Evolutionary conservation across 1,140 invertebrate species (phyloP).

Genomic region (Augochlora pura): DNA sequence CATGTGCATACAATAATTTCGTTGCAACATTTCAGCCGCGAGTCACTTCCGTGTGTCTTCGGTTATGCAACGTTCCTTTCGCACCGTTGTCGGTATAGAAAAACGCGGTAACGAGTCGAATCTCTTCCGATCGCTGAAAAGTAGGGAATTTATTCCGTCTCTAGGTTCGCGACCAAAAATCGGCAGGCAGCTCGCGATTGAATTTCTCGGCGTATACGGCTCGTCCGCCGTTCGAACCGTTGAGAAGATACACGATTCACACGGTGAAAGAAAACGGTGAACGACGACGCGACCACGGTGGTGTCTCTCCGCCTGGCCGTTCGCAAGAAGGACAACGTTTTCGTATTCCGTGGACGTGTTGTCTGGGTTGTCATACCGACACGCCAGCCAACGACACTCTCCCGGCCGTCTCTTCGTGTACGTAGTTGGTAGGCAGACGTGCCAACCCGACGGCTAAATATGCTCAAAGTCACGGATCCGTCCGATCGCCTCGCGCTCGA

Average conservation of each 20-base stretch:
- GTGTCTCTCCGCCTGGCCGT: conserved; percentile 16
- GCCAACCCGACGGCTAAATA: conserved; percentile 64
- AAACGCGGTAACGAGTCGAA: too few species aligned
- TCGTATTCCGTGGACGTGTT: conserved; percentile 64
- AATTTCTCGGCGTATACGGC: conserved; percentile 16
- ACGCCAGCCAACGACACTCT: conserved; percentile 60
- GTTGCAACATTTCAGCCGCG: too few species aligned
- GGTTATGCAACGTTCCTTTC: too few species aligned
- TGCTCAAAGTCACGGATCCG: conserved; percentile 57
- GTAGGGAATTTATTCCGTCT: too few species aligned
- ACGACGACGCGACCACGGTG: conserved; percentile 17
- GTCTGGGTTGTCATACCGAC: conserved; percentile 70
- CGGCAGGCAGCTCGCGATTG: conserved; percentile 9
- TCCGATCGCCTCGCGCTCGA: conserved; percentile 37
- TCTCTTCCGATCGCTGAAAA: too few species aligned
- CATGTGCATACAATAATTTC: too few species aligned
- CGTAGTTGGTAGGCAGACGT: conserved; percentile 69
- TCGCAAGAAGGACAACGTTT: conserved; percentile 63
- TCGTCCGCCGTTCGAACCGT: neutral
- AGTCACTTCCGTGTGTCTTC: too few species aligned
- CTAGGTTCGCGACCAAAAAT: neutral
- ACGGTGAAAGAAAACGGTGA: conserved; percentile 50
- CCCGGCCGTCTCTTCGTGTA: conserved; percentile 32
- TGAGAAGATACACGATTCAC: conserved; percentile 49
- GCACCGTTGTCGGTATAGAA: too few species aligned